A percentile compares a stretch with the other conserved stretches of the same genome.
Conservation (phyloP, 64 coral and sea anemone species). For the Montipora efflorescens region DNA sequence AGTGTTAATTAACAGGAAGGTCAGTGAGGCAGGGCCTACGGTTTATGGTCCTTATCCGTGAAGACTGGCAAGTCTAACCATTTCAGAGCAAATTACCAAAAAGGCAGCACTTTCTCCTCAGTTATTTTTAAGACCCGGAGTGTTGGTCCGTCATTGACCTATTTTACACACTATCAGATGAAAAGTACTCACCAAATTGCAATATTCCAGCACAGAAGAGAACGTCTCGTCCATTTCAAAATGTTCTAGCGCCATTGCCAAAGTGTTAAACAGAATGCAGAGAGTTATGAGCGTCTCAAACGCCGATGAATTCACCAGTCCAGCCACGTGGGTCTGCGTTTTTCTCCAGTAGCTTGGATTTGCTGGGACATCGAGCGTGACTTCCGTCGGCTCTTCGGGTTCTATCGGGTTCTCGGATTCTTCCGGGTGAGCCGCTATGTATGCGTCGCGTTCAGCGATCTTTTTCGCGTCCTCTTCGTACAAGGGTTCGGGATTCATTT, state of each 20-base stretch:
- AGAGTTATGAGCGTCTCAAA: slow-evolving; percentile 92
- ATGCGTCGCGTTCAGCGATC: slow-evolving; percentile 46
- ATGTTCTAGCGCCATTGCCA: slow-evolving; percentile 91
- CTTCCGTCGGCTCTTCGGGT: slow-evolving; percentile 50
- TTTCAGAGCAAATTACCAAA: no score
- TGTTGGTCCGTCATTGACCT: not conserved
- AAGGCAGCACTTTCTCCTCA: no score
- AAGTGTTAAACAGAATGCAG: slow-evolving; percentile 88
- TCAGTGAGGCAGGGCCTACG: no score
- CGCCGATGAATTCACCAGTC: slow-evolving; percentile 59
- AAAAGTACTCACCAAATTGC: slow-evolving; percentile 70
- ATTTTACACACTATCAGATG: not conserved
- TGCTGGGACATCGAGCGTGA: slow-evolving; percentile 63
- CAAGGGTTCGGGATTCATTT: slow-evolving; percentile 72
- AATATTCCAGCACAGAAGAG: slow-evolving; percentile 68
- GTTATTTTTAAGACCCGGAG: no score
- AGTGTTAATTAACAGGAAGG: no score
- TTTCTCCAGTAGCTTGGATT: slow-evolving; percentile 62
- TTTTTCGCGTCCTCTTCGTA: slow-evolving; percentile 78
- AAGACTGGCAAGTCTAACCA: no score
- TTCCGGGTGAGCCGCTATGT: slow-evolving; percentile 19
- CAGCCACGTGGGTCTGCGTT: not conserved
- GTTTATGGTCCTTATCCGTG: no score
- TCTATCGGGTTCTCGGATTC: slow-evolving; percentile 36
- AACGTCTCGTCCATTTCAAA: slow-evolving; percentile 66